Conservation (phyloP, 2,888 invertebrate species). For the Osmoderma eremita region DNA sequence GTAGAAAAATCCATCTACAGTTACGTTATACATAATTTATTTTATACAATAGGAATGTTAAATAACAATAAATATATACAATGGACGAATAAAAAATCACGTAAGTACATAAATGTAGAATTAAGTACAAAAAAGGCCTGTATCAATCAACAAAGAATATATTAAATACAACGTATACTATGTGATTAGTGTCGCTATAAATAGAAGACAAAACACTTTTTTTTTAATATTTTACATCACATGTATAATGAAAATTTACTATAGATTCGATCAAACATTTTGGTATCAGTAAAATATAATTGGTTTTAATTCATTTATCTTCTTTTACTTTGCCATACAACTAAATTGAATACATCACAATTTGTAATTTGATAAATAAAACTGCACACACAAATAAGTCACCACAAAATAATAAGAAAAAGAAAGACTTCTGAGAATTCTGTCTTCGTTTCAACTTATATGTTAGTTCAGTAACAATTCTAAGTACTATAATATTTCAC, state of each 20-base stretch:
- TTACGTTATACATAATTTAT: conserved; percentile 39
- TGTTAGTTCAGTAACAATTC: conserved; percentile 24
- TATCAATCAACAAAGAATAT: conserved; percentile 19
- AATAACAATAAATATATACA: conserved; percentile 40
- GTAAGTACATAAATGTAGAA: conserved; percentile 32
- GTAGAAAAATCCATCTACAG: neutral
- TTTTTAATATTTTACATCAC: conserved; percentile 22
- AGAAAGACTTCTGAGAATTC: conserved; percentile 23
- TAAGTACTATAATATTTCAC: conserved; percentile 49
- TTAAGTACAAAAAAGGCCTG: conserved; percentile 10
- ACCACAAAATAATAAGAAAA: conserved; percentile 18
- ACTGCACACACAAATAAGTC: conserved; percentile 16
- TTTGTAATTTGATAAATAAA: conserved; percentile 25
- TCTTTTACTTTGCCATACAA: too few species aligned
- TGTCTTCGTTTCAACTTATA: conserved; percentile 21
- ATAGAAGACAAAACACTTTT: conserved; percentile 16
- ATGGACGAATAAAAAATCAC: conserved; percentile 45
- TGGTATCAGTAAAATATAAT: too few species aligned
- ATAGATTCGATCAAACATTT: too few species aligned
- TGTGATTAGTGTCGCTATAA: conserved; percentile 20
- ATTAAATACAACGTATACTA: conserved; percentile 22
- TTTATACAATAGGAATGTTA: conserved; percentile 44
- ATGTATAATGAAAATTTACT: neutral
- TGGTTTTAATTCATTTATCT: too few species aligned
- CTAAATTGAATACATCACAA: conserved; percentile 9